Evolutionary conservation across 2,888 invertebrate species (phyloP).

Genomic region (Uropetala carovei): DNA sequence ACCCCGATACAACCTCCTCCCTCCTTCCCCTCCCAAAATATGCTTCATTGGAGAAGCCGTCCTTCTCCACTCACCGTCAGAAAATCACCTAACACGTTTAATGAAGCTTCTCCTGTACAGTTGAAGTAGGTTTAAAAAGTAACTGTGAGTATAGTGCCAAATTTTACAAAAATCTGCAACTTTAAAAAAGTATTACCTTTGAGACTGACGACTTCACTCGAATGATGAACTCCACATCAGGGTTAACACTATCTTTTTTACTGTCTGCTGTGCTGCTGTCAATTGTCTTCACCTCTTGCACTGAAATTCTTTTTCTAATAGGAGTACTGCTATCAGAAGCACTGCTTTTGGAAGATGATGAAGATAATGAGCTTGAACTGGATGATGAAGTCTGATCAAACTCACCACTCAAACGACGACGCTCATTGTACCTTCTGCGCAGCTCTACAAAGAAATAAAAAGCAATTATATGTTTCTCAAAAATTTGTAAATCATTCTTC

Average conservation of each 20-base stretch:
- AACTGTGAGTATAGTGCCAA: no score
- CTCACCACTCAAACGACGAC: constrained; percentile 40
- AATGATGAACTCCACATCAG: constrained; percentile 81
- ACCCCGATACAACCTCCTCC: no score
- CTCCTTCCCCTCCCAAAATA: no score
- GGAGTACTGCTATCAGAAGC: constrained; percentile 40
- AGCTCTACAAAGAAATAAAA: constrained; percentile 20
- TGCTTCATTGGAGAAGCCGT: no score
- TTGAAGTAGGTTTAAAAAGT: no score
- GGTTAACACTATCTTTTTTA: constrained; percentile 73
- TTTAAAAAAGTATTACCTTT: constrained; percentile 28
- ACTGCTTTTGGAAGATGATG: constrained; percentile 15
- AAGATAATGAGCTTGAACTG: constrained; percentile 45
- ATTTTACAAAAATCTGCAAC: no score
- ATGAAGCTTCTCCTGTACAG: no score
- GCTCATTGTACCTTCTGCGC: constrained; percentile 53
- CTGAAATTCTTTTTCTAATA: constrained; percentile 69
- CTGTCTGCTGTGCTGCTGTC: constrained; percentile 58
- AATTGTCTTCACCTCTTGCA: constrained; percentile 72
- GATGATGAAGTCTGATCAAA: constrained; percentile 12
- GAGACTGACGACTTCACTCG: constrained; percentile 74
- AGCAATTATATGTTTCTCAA: not conserved
- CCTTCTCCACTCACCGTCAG: no score
- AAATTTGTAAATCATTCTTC: not conserved
- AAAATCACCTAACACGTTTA: no score